Conservation (phyloP, 1,140 invertebrate genomes). For the Anastrepha obliqua region DNA sequence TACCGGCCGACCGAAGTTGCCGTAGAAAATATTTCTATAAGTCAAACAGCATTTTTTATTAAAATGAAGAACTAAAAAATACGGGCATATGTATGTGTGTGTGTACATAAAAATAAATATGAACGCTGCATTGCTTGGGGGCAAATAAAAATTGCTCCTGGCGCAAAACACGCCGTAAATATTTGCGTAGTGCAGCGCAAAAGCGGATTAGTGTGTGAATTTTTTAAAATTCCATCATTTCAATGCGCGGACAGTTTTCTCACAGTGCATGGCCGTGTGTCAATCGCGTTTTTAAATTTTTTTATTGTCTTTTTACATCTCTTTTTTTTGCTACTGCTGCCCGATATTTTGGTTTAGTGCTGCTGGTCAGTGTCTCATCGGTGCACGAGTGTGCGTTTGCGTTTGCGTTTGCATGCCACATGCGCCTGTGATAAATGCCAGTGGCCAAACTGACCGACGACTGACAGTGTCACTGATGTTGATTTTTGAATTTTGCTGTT, state of each 20-base stretch:
- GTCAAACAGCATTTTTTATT: constrained; percentile 43
- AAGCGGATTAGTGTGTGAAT: constrained; percentile 47
- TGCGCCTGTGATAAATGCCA: constrained; percentile 28
- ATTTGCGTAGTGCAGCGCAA: constrained; percentile 9
- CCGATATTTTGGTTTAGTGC: background rate
- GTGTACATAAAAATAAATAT: background rate
- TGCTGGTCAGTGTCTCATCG: background rate
- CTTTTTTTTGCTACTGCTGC: background rate
- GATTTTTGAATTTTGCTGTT: constrained; percentile 42
- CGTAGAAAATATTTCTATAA: constrained; percentile 26
- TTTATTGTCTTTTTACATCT: background rate
- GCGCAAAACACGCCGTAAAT: background rate
- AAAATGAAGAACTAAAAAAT: constrained; percentile 12
- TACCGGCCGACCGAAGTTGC: background rate
- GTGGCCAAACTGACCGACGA: constrained; percentile 33
- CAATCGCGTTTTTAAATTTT: background rate
- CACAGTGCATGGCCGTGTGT: constrained; percentile 13
- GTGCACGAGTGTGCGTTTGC: background rate
- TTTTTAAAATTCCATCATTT: constrained; percentile 48
- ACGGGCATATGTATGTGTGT: background rate
- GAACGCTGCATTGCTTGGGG: background rate
- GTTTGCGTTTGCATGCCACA: constrained; percentile 4
- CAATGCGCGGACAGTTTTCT: background rate
- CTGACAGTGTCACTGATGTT: constrained; percentile 28
- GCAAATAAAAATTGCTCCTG: constrained; percentile 26